phyloP scores from a whole-genome alignment of 2,113 vertebrate genomes.

The Rhynchomys soricoides region DNA sequence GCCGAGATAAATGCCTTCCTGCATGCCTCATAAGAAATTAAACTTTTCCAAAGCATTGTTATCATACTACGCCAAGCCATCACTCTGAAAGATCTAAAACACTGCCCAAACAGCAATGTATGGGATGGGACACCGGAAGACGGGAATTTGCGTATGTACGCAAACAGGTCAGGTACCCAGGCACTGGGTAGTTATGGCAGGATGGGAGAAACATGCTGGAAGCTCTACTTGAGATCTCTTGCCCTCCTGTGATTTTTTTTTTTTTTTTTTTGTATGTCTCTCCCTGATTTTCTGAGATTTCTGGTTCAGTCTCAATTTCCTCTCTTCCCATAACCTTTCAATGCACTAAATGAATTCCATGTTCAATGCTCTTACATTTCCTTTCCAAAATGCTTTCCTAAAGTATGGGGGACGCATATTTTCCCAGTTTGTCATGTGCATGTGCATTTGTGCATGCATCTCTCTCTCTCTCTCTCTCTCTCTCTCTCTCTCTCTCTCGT shows the following conservation, averaged over 20 bases:
- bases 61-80: background rate
- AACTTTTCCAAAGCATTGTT: constrained; percentile 17
- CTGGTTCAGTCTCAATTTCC: background rate
- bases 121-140: background rate
- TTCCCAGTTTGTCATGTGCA: background rate
- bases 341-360: background rate
- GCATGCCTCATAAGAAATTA: constrained; percentile 57
- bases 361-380: background rate
- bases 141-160: background rate
- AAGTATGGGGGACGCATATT: background rate
- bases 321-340: background rate
- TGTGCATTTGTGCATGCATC: background rate
- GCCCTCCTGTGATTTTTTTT: background rate
- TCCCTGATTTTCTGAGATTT: background rate
- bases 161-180: background rate
- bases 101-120: background rate
- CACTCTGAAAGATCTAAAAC: constrained; percentile 3
- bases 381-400: constrained; percentile 3
- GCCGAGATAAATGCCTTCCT: constrained; percentile 42
- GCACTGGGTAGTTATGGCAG: background rate
- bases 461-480: background rate
- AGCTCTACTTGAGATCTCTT: background rate
- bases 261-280: background rate
- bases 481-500: no score
- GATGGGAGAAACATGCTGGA: background rate